These are phyloP conservation scores for Picathartes gymnocephalus DNA, from an alignment of 2,113 vertebrate species.

Conservation along the genomic window DNA sequence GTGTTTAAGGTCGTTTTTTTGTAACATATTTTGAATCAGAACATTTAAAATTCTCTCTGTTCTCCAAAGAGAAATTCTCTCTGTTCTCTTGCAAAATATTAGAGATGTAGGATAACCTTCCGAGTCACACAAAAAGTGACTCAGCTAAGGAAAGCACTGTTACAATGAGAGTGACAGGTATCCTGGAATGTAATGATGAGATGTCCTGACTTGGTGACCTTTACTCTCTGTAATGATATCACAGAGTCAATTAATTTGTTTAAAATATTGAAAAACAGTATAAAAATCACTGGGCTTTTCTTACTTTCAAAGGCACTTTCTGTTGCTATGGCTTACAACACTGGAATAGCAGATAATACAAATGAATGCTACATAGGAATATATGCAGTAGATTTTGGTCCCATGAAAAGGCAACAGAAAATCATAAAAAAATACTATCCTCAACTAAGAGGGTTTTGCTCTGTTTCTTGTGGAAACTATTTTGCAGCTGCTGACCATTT, in stretches of 20 bases:
- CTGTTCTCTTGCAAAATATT: neutral
- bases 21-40: neutral
- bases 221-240: neutral
- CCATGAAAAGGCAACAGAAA: slow-evolving; percentile 59
- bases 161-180: neutral
- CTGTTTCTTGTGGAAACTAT: slow-evolving; percentile 68
- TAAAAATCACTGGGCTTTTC: neutral
- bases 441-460: slow-evolving; percentile 43
- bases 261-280: neutral
- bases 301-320: neutral
- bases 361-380: neutral
- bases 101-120: neutral
- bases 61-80: neutral
- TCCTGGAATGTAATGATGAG: neutral
- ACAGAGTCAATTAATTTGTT: neutral
- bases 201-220: neutral
- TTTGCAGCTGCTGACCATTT: slow-evolving; percentile 73
- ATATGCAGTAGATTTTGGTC: neutral
- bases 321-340: neutral
- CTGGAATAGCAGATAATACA: neutral
- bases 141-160: neutral
- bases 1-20: neutral
- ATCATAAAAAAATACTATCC: slow-evolving; percentile 33
- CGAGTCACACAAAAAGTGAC: neutral
- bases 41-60: neutral